A percentile compares a stretch with the other conserved stretches of the same genome.
Conservation (phyloP, 1,140 invertebrate genomes). For the Scaptomyza hsui region DNA sequence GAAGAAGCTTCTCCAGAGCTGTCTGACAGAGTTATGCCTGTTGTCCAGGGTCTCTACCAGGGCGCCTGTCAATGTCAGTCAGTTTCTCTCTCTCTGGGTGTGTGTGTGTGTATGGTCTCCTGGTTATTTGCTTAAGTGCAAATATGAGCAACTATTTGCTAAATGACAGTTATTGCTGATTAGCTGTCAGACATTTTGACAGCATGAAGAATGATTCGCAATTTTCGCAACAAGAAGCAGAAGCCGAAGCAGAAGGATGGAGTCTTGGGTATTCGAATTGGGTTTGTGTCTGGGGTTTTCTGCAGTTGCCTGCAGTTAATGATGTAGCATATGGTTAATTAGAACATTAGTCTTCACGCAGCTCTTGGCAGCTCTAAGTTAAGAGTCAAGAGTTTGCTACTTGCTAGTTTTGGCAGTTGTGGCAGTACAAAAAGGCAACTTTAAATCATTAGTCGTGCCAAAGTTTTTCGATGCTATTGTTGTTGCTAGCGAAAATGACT, state of each 20-base stretch:
- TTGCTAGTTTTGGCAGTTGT: background rate
- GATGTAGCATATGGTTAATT: constrained; percentile 80
- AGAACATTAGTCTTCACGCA: constrained; percentile 69
- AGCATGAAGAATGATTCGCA: constrained; percentile 80
- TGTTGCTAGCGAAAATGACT: background rate
- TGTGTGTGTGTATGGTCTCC: constrained; percentile 12
- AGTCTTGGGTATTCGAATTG: constrained; percentile 10
- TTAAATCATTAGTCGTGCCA: constrained; percentile 65
- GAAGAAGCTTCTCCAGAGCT: constrained; percentile 12
- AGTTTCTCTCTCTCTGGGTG: constrained; percentile 7
- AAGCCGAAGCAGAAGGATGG: too few relatives aligned
- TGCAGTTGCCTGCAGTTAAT: constrained; percentile 73
- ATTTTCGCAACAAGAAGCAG: constrained; percentile 56
- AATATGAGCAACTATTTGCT: constrained; percentile 83
- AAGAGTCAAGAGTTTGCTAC: background rate
- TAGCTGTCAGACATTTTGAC: constrained; percentile 81
- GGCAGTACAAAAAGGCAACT: constrained; percentile 53
- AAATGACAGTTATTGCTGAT: constrained; percentile 83
- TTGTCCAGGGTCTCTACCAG: constrained; percentile 53
- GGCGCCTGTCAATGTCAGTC: constrained; percentile 65
- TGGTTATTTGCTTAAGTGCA: constrained; percentile 81
- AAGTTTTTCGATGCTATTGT: constrained; percentile 27
- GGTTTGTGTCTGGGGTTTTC: constrained; percentile 13
- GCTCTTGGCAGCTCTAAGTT: constrained; percentile 25
- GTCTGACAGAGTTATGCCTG: constrained; percentile 38